Base-by-base conservation (phyloP, 2,888 invertebrate genomes). In the Andrena marginata region DNA sequence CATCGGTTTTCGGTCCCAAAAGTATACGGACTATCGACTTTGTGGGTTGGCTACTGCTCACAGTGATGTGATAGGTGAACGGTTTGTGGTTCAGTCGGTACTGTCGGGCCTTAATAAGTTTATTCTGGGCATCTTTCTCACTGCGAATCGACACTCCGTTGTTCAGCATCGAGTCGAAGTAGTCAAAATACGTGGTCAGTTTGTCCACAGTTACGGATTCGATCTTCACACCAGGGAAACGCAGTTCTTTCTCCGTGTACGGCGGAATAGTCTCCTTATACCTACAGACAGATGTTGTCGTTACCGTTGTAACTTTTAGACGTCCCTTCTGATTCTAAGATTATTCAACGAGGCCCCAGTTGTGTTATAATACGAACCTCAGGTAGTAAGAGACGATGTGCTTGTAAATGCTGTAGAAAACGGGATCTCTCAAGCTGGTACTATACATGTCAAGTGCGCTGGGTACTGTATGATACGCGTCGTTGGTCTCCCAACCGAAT, bases 51-150 rank as follows among this genome's bases (percentile, higher is more conserved):
- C 96, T 96, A 80, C 96, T 96, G 85, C 95, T 95, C n/a, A 97
- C 94, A 63, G 95, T 94, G 87, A 97, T 94, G 73, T 94, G 95
- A 84, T 96, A 95, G 72, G 94, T 94, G 95, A 96, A 97, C 0
- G 95, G 95, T 80, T 96, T 96, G 94, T 97, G 96, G 94, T 96
- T 96, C 49, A 97, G 94, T 88, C 97, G 96, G 80, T 95, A 94
- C 92, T 97, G 97, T 74, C 96, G 96, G 2, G 96, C 95, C 86
- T 95, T 94, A 89, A 95, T 95, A 88, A 95, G 95, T 51, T 94
- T 91, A 83, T 93, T 93, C 16, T 91, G 86, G 91, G 92, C 94
- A 93, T 95, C 95, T 87, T 95, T 94, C 48, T 94, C 85, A 76
- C 93, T 94, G 87, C 94, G 93, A 4, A 84, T n/a, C 72, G 94